These are phyloP conservation scores for Serrognathus titanus DNA, from an alignment of 2,888 invertebrate genomes.

Conservation along the genomic window DNA sequence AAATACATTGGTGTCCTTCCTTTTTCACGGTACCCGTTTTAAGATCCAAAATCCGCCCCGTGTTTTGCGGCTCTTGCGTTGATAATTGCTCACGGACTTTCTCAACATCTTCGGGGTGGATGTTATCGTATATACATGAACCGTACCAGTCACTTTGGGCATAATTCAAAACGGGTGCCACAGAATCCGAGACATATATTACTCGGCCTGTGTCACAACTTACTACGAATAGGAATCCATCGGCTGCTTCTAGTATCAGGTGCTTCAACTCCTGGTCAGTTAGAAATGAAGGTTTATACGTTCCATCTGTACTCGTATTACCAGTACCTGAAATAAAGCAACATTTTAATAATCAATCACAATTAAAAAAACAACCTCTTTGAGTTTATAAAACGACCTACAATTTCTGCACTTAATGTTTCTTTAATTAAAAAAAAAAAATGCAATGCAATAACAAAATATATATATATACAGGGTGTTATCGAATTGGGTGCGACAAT, in stretches of 20 bases:
- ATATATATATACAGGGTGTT: too few relatives aligned
- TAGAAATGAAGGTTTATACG: conserved; percentile 97
- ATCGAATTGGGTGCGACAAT: too few relatives aligned
- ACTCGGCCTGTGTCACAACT: conserved; percentile 96
- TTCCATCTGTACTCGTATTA: conserved; percentile 93
- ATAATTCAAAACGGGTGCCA: conserved; percentile 95
- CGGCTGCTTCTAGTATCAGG: conserved; percentile 97
- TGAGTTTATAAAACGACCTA: too few relatives aligned
- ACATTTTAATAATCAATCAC: not conserved
- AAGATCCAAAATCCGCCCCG: conserved; percentile 91
- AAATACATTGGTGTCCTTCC: conserved; percentile 91
- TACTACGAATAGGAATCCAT: conserved; percentile 95
- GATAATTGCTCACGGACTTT: conserved; percentile 96
- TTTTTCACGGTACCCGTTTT: conserved; percentile 99
- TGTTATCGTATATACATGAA: conserved; percentile 89
- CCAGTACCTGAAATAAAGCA: conserved; percentile 71
- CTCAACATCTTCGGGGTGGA: conserved; percentile 97
- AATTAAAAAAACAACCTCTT: too few relatives aligned
- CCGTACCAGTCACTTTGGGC: conserved; percentile 98
- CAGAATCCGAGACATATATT: conserved; percentile 98
- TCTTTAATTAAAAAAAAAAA: too few relatives aligned
- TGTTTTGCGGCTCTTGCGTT: conserved; percentile 94
- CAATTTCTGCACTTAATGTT: too few relatives aligned
- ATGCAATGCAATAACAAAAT: too few relatives aligned
- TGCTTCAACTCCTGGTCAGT: conserved; percentile 99